Evolutionary conservation across 2,797 vertebrate genomes (phyloP).

Genomic region (Nothura maculosa): DNA sequence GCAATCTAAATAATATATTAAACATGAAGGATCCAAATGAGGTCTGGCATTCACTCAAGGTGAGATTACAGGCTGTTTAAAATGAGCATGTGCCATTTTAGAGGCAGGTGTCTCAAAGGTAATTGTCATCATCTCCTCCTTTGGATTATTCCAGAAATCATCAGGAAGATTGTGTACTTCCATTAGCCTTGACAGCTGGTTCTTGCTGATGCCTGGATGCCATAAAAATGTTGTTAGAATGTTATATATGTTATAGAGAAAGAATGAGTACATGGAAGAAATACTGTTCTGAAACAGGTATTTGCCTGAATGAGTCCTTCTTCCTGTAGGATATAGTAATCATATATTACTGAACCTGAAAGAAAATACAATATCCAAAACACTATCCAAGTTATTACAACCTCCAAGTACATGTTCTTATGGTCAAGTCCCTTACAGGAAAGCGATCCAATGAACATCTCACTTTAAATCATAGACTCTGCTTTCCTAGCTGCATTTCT

Average conservation of each 20-base stretch:
- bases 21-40: conserved; percentile 74
- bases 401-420: background rate
- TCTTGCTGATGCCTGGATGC: conserved; percentile 14
- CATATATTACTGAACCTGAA: conserved; percentile 42
- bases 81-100: conserved; percentile 70
- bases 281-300: conserved; percentile 40
- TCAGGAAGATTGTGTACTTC: conserved; percentile 72
- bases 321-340: conserved; percentile 5
- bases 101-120: conserved; percentile 74
- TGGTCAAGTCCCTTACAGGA: background rate
- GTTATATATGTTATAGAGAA: conserved; percentile 51
- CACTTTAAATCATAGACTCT: background rate
- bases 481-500: background rate
- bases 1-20: conserved; percentile 77
- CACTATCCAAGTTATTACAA: conserved; percentile 8
- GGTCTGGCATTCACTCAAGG: conserved; percentile 67
- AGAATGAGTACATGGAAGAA: background rate
- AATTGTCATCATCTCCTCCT: conserved; percentile 73
- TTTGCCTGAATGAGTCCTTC: conserved; percentile 28
- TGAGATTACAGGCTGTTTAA: conserved; percentile 72
- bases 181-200: conserved; percentile 72
- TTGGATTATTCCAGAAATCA: conserved; percentile 76
- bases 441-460: background rate
- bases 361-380: conserved; percentile 7
- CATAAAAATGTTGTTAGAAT: conserved; percentile 60